Evolutionary conservation across 1,140 invertebrate species (phyloP), one percentile per base, ranked within the genome.

Genomic region (Drosophila teissieri): DNA sequence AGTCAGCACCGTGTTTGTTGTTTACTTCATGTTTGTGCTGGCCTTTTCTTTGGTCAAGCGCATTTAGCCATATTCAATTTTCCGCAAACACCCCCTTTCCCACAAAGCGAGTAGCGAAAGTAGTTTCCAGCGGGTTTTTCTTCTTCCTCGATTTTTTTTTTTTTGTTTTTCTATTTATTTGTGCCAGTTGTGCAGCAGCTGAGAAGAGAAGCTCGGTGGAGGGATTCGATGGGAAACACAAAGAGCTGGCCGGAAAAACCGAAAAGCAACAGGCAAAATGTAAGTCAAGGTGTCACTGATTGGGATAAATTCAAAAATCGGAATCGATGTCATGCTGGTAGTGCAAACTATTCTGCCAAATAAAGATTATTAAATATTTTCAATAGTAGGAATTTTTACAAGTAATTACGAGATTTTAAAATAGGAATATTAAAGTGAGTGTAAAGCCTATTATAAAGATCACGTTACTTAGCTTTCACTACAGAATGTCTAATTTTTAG

Each of bases 71-170:
- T 84, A 73, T 82, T 76, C 61, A 84, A 82, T 84, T 84, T 75
- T 74, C 73, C 24, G 39, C 65, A 36, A 52, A n/a, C 14, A 34
- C 27, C 51, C 37, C 49, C 51, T 24, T 27, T n/a, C 27, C 36
- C 57, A 52, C 42, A 40, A 31, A 69, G 52, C 51, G 68, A 86
- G 72, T 83, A 88, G 83, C 84, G 83, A 88, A 88, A 88, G 83
- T 88, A 69, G 83, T 89, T 88, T 83, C 48, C 63, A 83, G 84
- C 83, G 76, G 65, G 83, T 88, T 89, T 88, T 74, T 77, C 73
- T 34, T 44, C 60, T 77, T 48, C 46, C 19, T 42, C 39, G 11
- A 4, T 36, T 51, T 68, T 49, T 44, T 75, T 27, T 12, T 12
- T 36, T 19, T 51, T 10, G 12, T 36, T 36, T 52, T 52, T 19